Conservation (phyloP, 2,888 invertebrate species). For the Ptilodon capucinus region DNA sequence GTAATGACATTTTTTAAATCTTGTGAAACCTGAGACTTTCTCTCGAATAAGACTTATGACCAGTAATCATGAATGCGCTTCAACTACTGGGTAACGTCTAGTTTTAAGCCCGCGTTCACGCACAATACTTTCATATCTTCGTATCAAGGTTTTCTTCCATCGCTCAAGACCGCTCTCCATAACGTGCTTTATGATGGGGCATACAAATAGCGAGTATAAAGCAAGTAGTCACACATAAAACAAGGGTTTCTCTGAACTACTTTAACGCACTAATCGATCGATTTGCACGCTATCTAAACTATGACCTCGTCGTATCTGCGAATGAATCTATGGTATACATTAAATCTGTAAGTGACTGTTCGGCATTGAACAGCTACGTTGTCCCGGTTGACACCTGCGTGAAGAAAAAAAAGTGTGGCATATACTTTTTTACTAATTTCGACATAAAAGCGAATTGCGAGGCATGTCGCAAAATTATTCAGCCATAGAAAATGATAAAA, state of each 20-base stretch:
- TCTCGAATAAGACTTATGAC: too few relatives aligned
- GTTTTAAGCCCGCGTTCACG: background rate
- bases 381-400: background rate
- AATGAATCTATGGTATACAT: background rate
- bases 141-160: background rate
- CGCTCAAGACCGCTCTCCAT: background rate
- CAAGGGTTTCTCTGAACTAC: background rate
- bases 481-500: slow-evolving; percentile 1
- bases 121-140: background rate
- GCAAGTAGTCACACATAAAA: background rate
- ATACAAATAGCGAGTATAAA: background rate
- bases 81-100: too few relatives aligned
- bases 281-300: background rate
- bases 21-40: too few relatives aligned
- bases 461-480: background rate
- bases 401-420: background rate
- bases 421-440: background rate
- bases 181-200: background rate
- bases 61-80: too few relatives aligned
- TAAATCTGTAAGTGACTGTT: background rate
- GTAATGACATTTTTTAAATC: too few relatives aligned
- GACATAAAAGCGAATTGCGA: background rate
- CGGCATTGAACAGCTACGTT: background rate
- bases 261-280: background rate
- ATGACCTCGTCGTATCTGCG: background rate